phyloP scores from a whole-genome alignment of 2,113 vertebrate genomes.

The Alligator sinensis region DNA sequence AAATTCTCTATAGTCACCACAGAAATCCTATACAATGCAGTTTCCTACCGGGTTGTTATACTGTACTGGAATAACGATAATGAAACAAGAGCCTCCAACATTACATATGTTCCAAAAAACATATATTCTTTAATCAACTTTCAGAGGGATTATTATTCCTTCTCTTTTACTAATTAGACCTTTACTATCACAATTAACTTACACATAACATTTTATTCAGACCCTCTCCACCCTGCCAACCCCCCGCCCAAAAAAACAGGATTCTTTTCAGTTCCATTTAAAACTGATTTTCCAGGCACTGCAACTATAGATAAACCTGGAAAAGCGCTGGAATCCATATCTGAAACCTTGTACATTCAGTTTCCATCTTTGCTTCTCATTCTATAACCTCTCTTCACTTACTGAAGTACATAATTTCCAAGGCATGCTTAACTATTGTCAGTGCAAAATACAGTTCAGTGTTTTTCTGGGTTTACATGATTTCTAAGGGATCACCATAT shows the following conservation, averaged over 20 bases:
- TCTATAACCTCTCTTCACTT: neutral
- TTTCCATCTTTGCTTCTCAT: neutral
- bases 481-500: neutral
- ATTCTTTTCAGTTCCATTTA: neutral
- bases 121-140: neutral
- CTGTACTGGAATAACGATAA: slow-evolving; percentile 52
- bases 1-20: slow-evolving; percentile 65
- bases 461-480: neutral
- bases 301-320: neutral
- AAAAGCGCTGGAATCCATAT: neutral
- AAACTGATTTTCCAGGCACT: neutral
- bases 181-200: slow-evolving; percentile 22
- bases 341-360: too few relatives aligned
- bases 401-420: neutral
- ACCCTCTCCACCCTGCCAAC: neutral
- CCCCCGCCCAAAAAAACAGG: too few relatives aligned
- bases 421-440: slow-evolving; percentile 14
- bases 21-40: slow-evolving; percentile 69
- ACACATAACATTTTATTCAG: slow-evolving; percentile 41
- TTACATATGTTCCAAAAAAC: slow-evolving; percentile 25
- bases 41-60: slow-evolving; percentile 66
- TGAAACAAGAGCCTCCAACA: slow-evolving; percentile 2
- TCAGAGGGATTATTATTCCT: slow-evolving; percentile 32
- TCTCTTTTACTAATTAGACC: slow-evolving; percentile 61
- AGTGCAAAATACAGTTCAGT: slow-evolving; percentile 26